These are phyloP conservation scores for Staurois parvus DNA, from an alignment of 2,797 vertebrate species.

Conservation along the genomic window DNA sequence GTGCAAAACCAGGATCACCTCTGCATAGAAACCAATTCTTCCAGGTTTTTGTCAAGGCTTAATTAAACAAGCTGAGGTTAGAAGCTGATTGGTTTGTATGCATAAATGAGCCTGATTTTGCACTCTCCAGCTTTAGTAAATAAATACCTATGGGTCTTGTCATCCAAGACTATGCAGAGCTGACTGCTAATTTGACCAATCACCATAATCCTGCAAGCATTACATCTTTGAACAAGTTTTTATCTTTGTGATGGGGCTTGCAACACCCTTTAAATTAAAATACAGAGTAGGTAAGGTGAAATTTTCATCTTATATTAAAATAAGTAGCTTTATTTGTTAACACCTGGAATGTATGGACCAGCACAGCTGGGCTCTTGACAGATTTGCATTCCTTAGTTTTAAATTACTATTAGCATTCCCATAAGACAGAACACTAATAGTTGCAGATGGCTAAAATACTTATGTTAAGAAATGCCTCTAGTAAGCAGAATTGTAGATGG, in stretches of 20 bases:
- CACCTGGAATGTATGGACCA: constrained; percentile 78
- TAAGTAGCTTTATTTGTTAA: constrained; percentile 76
- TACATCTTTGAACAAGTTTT: background rate
- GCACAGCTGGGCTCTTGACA: constrained; percentile 81
- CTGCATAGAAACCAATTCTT: too few species aligned
- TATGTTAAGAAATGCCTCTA: constrained; percentile 75
- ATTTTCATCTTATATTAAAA: constrained; percentile 64
- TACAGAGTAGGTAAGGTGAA: background rate
- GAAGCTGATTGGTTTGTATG: too few species aligned
- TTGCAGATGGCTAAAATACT: constrained; percentile 84
- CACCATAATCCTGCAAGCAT: background rate
- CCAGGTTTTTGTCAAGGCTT: too few species aligned
- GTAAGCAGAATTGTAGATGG: constrained; percentile 76
- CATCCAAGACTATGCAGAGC: background rate
- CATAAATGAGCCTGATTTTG: too few species aligned
- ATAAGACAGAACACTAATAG: constrained; percentile 82
- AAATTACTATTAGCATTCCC: constrained; percentile 87
- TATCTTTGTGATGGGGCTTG: background rate
- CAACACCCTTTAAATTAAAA: background rate
- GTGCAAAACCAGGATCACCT: too few species aligned
- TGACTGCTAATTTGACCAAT: too few species aligned
- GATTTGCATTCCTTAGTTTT: constrained; percentile 88
- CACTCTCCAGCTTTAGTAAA: too few species aligned
- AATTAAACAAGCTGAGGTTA: too few species aligned
- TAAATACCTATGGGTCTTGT: background rate